Base-by-base conservation (phyloP, 37 sponge, comb jelly and placozoan genomes). In the Halichondria panicea region DNA sequence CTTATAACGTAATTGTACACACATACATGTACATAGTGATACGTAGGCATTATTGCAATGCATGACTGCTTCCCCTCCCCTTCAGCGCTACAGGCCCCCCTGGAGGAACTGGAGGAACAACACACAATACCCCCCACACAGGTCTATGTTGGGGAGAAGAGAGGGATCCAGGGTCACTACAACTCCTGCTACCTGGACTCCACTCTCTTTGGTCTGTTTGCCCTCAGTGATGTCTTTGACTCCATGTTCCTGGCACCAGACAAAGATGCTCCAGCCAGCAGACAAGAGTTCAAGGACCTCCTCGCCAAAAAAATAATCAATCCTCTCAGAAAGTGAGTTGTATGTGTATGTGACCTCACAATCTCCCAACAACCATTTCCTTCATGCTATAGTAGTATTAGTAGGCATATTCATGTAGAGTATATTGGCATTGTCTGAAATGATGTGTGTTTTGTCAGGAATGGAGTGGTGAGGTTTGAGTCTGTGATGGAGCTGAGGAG, bases 121-220 rank as follows among this genome's bases (percentile, higher is more conserved):
- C 9, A 7, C 13, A 40, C 30, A 3, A 42, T 15, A 52, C 18
- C 7, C 31, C 55, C 30, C 8, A 22, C 22, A 35, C 19, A 40
- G 55, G 28, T 43, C 43, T 87, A 87, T 45, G 32, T 76, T 76
- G 88, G 82, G 21, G 66, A 87, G 1, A 27, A 39, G 35, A 77
- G 65, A 60, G 98, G 98, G n/a, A 97, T 97, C 37, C 98, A 97
- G 44, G 98, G 98, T 4, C 87, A 94, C 62, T 83, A 89, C 68
- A 97, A 97, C 80, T 97, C 98, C 46, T 97, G 98, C 81, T 97
- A 97, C 61, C 81, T 97, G 58, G 98, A 97, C 78, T 73, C 98
- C 22, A 94, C 98, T 46, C 54, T 97, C 43, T 97, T 92, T 82
- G 94, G 84, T 18, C 81, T 97, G 85, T 97, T 94, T 83, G 93